These are phyloP conservation scores for Antechinus stuartii DNA, from an alignment of 2,113 vertebrate species.

Conservation along the genomic window DNA sequence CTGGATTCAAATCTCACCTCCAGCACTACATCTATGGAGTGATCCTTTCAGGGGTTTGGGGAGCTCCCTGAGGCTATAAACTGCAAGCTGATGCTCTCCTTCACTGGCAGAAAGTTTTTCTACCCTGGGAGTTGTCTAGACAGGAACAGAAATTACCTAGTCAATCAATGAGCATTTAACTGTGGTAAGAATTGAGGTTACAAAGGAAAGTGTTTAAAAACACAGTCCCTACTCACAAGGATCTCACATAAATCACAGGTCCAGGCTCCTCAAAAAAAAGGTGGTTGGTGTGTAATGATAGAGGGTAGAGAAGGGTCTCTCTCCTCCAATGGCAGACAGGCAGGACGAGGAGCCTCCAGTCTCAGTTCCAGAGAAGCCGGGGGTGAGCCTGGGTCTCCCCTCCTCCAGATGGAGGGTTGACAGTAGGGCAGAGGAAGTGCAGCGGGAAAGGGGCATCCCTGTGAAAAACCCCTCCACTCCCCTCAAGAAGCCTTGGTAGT, in stretches of 20 bases:
- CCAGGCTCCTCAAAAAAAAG: neutral
- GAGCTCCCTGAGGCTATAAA: neutral
- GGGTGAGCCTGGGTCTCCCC: neutral
- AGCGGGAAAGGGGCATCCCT: neutral
- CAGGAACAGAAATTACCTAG: neutral
- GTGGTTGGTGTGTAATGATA: neutral
- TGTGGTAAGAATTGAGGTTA: neutral
- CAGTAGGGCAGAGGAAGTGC: neutral
- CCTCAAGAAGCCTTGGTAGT: neutral
- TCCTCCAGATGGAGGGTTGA: neutral
- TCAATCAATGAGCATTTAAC: neutral
- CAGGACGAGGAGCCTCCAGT: neutral
- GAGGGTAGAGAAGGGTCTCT: neutral
- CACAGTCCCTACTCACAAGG: neutral
- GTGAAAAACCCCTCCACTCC: neutral
- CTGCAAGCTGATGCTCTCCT: neutral
- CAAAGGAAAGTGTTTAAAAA: neutral
- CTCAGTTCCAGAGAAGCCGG: neutral
- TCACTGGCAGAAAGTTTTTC: neutral
- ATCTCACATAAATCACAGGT: neutral
- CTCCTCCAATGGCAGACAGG: neutral
- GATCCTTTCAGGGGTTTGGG: neutral
- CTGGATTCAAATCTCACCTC: neutral
- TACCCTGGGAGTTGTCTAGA: neutral
- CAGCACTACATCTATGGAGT: neutral